Percentiles rank a stretch among this genome's conserved stretches.
Evolutionary conservation across 1,140 invertebrate species (phyloP).

Genomic region (Ceratina australensis): DNA sequence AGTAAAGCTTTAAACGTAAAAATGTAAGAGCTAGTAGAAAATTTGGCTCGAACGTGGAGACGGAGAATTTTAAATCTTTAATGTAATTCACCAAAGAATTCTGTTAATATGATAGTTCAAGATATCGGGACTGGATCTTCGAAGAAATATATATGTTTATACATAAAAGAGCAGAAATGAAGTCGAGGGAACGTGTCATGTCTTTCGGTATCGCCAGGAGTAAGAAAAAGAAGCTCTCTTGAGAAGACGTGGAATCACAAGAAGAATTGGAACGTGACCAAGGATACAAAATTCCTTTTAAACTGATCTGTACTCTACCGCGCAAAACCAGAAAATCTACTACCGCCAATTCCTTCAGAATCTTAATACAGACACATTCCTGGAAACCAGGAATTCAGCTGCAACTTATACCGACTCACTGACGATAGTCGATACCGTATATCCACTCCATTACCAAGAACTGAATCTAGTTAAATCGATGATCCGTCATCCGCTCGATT

Average conservation of each 20-base stretch:
- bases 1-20: too few relatives aligned
- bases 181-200: too few relatives aligned
- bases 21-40: too few relatives aligned
- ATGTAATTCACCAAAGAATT: too few relatives aligned
- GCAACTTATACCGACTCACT: neutral
- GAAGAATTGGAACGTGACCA: conserved; percentile 6
- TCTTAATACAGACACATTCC: neutral
- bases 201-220: neutral
- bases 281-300: neutral
- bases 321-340: neutral
- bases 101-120: too few relatives aligned
- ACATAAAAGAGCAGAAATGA: neutral
- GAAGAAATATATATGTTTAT: too few relatives aligned
- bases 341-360: neutral
- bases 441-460: neutral
- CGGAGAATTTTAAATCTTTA: too few relatives aligned
- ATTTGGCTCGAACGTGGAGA: too few relatives aligned
- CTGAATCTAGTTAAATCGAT: neutral
- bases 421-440: too few relatives aligned
- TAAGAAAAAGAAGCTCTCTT: neutral
- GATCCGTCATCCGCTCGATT: neutral
- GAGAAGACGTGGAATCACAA: neutral
- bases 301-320: neutral
- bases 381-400: neutral
- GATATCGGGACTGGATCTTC: too few relatives aligned